phyloP scores from a whole-genome alignment of 1,140 invertebrate genomes.

The Ceratina calcarata region DNA sequence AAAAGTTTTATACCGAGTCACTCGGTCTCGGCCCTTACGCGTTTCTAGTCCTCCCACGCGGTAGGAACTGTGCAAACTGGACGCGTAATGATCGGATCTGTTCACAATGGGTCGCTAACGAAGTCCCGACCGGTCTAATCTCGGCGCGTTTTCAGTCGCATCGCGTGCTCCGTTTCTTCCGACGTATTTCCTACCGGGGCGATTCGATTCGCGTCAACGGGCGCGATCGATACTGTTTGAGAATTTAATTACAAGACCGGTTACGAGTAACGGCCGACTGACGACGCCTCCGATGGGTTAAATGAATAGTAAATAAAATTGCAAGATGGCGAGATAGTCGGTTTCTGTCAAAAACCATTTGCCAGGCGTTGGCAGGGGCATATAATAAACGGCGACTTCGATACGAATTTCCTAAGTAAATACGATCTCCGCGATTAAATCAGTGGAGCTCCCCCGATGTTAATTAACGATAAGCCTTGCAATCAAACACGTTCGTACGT shows the following conservation, averaged over 20 bases:
- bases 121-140: constrained; percentile 50
- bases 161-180: neutral
- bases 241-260: constrained; percentile 45
- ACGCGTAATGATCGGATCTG: constrained; percentile 45
- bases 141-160: constrained; percentile 1
- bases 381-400: too few species aligned
- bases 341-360: too few species aligned
- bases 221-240: constrained; percentile 44
- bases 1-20: neutral
- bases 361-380: too few species aligned
- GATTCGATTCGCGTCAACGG: constrained; percentile 45
- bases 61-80: constrained; percentile 36
- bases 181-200: neutral
- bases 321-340: too few species aligned
- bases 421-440: too few species aligned
- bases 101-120: constrained; percentile 62
- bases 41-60: constrained; percentile 1
- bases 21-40: neutral
- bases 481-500: too few species aligned
- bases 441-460: too few species aligned
- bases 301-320: too few species aligned
- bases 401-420: too few species aligned
- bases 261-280: neutral
- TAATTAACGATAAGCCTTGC: too few species aligned
- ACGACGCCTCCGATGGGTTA: too few species aligned